phyloP scores from a whole-genome alignment of 2,797 vertebrate genomes.

The Sarcoramphus papa region DNA sequence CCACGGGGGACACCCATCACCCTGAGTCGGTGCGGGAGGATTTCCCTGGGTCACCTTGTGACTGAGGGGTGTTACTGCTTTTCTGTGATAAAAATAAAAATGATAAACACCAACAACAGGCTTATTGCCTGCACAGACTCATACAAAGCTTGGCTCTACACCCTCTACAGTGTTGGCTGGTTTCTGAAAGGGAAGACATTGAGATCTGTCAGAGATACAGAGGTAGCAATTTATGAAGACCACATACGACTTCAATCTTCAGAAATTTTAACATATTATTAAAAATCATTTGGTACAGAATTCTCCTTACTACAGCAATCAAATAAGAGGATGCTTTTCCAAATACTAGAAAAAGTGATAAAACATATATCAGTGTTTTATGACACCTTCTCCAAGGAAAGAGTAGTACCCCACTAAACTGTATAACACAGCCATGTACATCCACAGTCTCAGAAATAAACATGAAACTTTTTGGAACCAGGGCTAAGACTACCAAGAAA shows the following conservation, averaged over 20 bases:
- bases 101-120: neutral
- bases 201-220: neutral
- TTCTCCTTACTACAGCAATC: neutral
- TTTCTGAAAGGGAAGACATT: neutral
- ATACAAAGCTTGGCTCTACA: neutral
- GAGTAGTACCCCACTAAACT: neutral
- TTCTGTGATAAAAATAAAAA: neutral
- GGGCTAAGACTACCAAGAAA: neutral
- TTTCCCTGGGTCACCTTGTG: neutral
- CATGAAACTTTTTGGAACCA: neutral
- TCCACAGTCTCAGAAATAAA: neutral
- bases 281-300: neutral
- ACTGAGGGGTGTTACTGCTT: neutral
- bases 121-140: neutral
- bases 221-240: neutral
- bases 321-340: neutral
- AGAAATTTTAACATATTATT: neutral
- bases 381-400: neutral
- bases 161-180: neutral
- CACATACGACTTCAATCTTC: neutral
- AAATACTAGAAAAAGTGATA: neutral
- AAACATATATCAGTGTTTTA: neutral
- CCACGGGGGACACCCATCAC: too few species aligned
- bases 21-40: neutral
- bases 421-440: neutral